Evolutionary conservation across 2,888 invertebrate species (phyloP), one percentile per base, ranked within the genome.

Genomic region (Ctena decussata): DNA sequence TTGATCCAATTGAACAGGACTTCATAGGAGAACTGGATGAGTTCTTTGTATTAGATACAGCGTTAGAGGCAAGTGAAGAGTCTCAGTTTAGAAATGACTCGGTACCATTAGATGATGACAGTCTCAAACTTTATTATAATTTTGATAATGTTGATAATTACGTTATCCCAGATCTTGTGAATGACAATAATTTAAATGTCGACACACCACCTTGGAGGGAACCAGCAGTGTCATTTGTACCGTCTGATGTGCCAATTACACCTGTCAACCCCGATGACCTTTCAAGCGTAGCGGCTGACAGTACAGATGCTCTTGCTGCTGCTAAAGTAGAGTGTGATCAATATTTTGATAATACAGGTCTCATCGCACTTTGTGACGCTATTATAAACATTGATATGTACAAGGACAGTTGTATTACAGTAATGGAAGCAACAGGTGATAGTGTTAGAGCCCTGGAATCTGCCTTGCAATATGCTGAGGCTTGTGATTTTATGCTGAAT

Each of bases 1-100:
- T 12, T n/a, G 72, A 41, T 44, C 72, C 72, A 30, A 30, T 72
- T 30, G 18, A 72, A 3, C 24, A 46, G 27, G 39, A 46, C 12
- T 41, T 72, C n/a, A 24, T 72, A 41, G 72, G 72, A 41, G 11
- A 15, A 27, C 12, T 72, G 15, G 72, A 72, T 72, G 72, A 72
- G 30, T 8, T 72, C 24, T 72, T 46, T 35, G 30, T 72, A 2
- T 41, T 72, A 30, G 30, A 72, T 24, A 72, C 21, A 24, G 24
- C 46, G 2, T 30, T 72, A 27, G 41, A 41, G 18, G 44, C 46
- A 6, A 46, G 46, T 21, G 72, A 72, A 46, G 72, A 44, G 27
- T 6, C 27, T 11, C 24, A 24, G 27, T 46, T 44, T 24, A n/a
- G 46, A 41, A 46, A 27, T 46, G 30, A 27, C 11, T 27, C 72